Evolutionary conservation across 1,140 invertebrate genomes (phyloP).

Genomic region (Temnothorax longispinosus): DNA sequence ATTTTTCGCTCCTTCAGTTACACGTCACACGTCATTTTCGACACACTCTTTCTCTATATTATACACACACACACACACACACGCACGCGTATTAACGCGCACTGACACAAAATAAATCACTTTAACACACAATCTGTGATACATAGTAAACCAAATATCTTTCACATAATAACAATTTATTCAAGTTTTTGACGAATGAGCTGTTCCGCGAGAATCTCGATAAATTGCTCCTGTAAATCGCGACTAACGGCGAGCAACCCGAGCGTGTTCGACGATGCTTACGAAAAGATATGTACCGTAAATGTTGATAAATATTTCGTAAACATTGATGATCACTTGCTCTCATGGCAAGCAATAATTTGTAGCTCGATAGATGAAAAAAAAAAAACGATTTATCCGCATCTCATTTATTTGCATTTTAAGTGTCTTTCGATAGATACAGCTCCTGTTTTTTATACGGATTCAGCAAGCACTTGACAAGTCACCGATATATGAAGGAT

Average conservation of each 20-base stretch:
- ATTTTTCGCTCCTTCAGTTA: slow-evolving; percentile 50
- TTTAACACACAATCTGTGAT: not conserved
- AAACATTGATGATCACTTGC: slow-evolving; percentile 23
- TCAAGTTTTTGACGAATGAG: not conserved
- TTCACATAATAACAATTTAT: not conserved
- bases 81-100: not conserved
- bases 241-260: not conserved
- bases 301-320: slow-evolving; percentile 28
- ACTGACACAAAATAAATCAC: not conserved
- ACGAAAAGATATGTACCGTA: slow-evolving; percentile 11
- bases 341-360: slow-evolving; percentile 20
- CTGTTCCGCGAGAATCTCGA: not conserved
- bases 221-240: slow-evolving; percentile 5
- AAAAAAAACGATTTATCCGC: slow-evolving; percentile 20
- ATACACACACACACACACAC: not conserved
- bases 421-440: slow-evolving; percentile 39
- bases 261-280: not conserved
- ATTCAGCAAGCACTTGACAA: slow-evolving; percentile 47
- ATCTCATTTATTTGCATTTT: slow-evolving; percentile 37
- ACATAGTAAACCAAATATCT: not conserved
- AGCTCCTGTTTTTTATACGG: slow-evolving; percentile 19
- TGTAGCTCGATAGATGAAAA: slow-evolving; percentile 7
- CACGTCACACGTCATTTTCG: slow-evolving; percentile 15
- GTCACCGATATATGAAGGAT: slow-evolving; percentile 25
- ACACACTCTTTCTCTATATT: slow-evolving; percentile 1